These are phyloP conservation scores for Sinocyclocheilus rhinocerous DNA, from an alignment of 2,113 vertebrate species.

Conservation along the genomic window DNA sequence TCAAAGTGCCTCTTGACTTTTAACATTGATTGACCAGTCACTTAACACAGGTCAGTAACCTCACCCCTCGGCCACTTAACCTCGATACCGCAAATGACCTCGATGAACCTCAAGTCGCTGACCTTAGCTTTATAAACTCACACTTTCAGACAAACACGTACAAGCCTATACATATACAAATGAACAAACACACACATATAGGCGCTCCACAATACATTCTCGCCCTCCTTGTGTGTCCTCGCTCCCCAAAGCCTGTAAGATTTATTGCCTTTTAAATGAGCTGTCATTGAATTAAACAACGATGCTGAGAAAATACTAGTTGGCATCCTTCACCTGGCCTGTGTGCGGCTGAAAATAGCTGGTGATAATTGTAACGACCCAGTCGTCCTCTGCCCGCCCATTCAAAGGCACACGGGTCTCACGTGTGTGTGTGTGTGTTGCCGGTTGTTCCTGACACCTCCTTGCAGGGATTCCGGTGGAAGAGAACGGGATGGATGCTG, in stretches of 20 bases:
- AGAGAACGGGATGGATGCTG: constrained; percentile 11
- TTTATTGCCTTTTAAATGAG: constrained; percentile 57
- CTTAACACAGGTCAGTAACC: constrained; percentile 50
- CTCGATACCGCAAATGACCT: constrained; percentile 32
- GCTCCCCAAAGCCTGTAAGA: constrained; percentile 50
- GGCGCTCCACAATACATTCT: constrained; percentile 6
- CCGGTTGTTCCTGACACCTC: constrained; percentile 69
- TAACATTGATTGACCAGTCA: constrained; percentile 71
- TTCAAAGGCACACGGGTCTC: constrained; percentile 66
- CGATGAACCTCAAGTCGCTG: constrained; percentile 38
- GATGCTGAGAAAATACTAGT: constrained; percentile 50
- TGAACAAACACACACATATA: constrained; percentile 8
- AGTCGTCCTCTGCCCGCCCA: constrained; percentile 66
- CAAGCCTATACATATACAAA: constrained; percentile 11
- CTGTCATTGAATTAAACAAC: constrained; percentile 54
- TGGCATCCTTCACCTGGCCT: constrained; percentile 53
- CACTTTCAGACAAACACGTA: constrained; percentile 4
- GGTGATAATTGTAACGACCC: constrained; percentile 68
- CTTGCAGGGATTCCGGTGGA: constrained; percentile 17
- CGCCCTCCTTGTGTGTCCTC: constrained; percentile 11
- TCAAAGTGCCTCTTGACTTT: constrained; percentile 66
- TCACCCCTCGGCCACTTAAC: constrained; percentile 50
- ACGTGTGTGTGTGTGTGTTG: constrained; percentile 49
- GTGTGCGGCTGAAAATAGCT: constrained; percentile 68
- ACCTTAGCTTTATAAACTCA: constrained; percentile 39